Percentiles rank a stretch among this genome's conserved stretches.
Conservation (phyloP, 2,888 invertebrate genomes). For the Agrochola lychnidis region DNA sequence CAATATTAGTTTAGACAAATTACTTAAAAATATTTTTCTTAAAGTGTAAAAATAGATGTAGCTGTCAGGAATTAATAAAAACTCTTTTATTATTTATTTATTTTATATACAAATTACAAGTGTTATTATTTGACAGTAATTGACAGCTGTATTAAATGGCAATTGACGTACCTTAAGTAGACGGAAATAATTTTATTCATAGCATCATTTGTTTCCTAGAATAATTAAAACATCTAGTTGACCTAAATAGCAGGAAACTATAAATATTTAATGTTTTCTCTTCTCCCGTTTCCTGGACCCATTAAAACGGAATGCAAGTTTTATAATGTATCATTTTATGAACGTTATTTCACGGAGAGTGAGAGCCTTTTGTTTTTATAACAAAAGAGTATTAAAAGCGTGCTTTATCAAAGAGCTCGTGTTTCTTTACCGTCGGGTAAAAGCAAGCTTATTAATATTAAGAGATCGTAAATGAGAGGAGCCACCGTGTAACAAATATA, state of each 20-base stretch:
- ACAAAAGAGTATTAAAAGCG: conserved; percentile 19
- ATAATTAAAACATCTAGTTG: neutral
- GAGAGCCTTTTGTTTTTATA: conserved; percentile 20
- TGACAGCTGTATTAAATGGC: neutral
- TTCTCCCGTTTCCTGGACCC: neutral
- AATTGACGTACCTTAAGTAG: neutral
- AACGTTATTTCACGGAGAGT: neutral
- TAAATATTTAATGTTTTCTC: neutral
- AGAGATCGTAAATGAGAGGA: neutral
- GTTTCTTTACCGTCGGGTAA: neutral
- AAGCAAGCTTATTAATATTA: conserved; percentile 19
- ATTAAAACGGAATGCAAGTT: conserved; percentile 20
- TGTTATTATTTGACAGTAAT: neutral
- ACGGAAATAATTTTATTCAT: neutral
- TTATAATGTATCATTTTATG: conserved; percentile 9
- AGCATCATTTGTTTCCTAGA: neutral
- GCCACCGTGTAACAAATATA: conserved; percentile 1
- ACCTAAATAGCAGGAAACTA: conserved; percentile 14
- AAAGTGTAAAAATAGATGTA: too few relatives aligned
- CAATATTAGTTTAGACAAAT: too few relatives aligned
- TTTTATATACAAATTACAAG: too few relatives aligned
- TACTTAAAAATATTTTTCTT: too few relatives aligned
- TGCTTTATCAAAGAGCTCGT: conserved; percentile 18
- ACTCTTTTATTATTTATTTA: too few relatives aligned
- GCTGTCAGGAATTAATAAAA: too few relatives aligned